A percentile compares a stretch with the other conserved stretches of the same genome.
Conservation (phyloP, 1,140 invertebrate species). For the Drosophila tristis region DNA sequence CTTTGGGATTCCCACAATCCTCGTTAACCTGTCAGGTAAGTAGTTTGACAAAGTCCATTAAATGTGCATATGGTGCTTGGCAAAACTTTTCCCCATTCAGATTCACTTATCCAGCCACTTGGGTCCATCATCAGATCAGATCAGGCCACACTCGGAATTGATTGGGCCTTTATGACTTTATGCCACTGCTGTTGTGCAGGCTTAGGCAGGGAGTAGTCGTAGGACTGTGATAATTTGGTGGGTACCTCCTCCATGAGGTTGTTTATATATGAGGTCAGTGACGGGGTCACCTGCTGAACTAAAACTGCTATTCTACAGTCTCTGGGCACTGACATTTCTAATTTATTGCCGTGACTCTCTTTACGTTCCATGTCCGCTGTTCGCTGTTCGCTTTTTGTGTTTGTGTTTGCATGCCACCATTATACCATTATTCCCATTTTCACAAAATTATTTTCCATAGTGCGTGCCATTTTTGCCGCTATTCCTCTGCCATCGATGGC, state of each 20-base stretch:
- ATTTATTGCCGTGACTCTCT: slow-evolving; percentile 47
- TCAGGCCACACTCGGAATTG: slow-evolving; percentile 1
- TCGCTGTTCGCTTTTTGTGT: background rate
- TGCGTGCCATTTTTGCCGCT: slow-evolving; percentile 28
- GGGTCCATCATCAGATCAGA: slow-evolving; percentile 18
- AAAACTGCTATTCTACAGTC: slow-evolving; percentile 17
- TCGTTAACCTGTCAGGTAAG: background rate
- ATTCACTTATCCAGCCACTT: slow-evolving; percentile 41
- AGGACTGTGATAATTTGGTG: slow-evolving; percentile 27
- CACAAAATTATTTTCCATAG: slow-evolving; percentile 4
- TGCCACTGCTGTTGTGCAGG: background rate
- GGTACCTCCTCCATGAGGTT: slow-evolving; percentile 8
- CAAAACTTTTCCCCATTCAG: slow-evolving; percentile 42
- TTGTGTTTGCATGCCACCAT: slow-evolving; percentile 1
- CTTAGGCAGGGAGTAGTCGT: background rate
- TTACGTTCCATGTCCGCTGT: background rate
- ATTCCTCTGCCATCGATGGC: slow-evolving; percentile 10
- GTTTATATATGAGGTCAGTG: slow-evolving; percentile 29
- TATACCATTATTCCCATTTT: slow-evolving; percentile 11
- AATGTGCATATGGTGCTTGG: slow-evolving; percentile 20
- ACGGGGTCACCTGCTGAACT: slow-evolving; percentile 2
- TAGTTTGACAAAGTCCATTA: slow-evolving; percentile 44
- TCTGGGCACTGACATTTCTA: slow-evolving; percentile 17
- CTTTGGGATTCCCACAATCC: too few relatives aligned
- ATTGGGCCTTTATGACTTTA: background rate